Percentiles rank a stretch among this genome's conserved stretches.
phyloP scores from a whole-genome alignment of 2,888 invertebrate genomes.

The Eueremaeus valkanovi region DNA sequence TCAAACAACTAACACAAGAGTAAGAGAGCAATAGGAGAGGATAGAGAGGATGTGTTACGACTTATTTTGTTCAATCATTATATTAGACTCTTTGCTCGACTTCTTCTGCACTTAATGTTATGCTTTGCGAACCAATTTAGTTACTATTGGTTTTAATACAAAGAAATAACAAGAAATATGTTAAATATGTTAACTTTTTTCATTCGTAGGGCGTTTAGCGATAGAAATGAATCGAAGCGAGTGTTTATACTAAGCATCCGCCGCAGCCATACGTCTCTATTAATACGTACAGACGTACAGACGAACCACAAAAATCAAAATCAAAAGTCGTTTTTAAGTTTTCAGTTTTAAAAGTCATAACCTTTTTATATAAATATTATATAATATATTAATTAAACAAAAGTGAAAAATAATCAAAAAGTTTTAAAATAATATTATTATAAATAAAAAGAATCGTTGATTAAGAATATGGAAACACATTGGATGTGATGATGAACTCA shows the following conservation, averaged over 20 bases:
- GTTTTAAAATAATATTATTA: not conserved
- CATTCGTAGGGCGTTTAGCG: constrained; percentile 16
- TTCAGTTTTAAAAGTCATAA: not conserved
- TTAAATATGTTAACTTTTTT: not conserved
- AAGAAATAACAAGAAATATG: not conserved
- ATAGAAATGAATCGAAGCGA: constrained; percentile 19
- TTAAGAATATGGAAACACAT: constrained; percentile 26
- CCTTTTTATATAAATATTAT: constrained; percentile 22
- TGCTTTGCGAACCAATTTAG: not conserved
- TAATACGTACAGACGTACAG: not conserved
- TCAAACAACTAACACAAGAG: constrained; percentile 8
- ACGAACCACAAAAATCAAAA: constrained; percentile 12
- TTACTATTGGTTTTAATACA: not conserved
- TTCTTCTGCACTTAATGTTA: constrained; percentile 8
- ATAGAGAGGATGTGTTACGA: constrained; percentile 28
- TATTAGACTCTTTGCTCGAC: not conserved
- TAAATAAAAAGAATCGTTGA: constrained; percentile 24
- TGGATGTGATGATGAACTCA: constrained; percentile 32
- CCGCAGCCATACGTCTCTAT: constrained; percentile 36
- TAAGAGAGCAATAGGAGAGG: too few relatives aligned
- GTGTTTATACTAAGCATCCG: constrained; percentile 27
- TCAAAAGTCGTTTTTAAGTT: constrained; percentile 37
- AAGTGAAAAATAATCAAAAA: constrained; percentile 33
- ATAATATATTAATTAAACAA: not conserved
- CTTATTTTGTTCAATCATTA: constrained; percentile 26